A percentile compares a stretch with the other conserved stretches of the same genome.
These are phyloP conservation scores for Drosophila ananassae DNA, from an alignment of 1,140 invertebrate genomes.

Conservation along the genomic window DNA sequence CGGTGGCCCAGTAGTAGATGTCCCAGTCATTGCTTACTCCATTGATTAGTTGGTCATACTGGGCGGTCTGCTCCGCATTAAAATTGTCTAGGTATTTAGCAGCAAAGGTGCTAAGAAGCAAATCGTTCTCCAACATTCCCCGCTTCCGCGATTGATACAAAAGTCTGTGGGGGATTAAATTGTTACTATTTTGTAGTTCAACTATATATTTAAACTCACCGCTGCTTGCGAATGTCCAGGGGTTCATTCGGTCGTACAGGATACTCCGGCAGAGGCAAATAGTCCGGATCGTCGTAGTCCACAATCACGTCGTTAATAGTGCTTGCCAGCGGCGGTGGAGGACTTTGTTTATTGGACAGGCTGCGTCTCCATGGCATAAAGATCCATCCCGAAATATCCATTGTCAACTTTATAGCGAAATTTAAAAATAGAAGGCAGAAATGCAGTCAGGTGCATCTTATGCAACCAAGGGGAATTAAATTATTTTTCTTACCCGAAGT, in stretches of 20 bases:
- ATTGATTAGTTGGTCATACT: conserved; percentile 97
- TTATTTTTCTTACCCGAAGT: conserved; percentile 11
- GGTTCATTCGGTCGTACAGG: conserved; percentile 68
- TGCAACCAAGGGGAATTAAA: conserved; percentile 12
- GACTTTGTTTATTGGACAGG: neutral
- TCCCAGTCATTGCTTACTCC: conserved; percentile 98
- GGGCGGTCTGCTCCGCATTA: conserved; percentile 88
- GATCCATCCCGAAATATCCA: conserved; percentile 29
- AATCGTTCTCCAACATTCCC: conserved; percentile 98
- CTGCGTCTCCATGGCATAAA: conserved; percentile 32
- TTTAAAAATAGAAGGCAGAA: conserved; percentile 13
- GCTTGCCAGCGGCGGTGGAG: conserved; percentile 23
- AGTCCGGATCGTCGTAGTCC: conserved; percentile 76
- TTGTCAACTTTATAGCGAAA: conserved; percentile 32
- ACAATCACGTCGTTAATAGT: conserved; percentile 63
- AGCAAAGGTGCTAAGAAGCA: conserved; percentile 97
- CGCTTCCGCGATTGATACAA: conserved; percentile 98
- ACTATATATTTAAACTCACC: conserved; percentile 38
- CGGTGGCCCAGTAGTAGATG: conserved; percentile 97
- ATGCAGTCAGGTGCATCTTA: conserved; percentile 39
- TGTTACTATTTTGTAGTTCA: neutral
- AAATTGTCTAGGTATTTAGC: conserved; percentile 92
- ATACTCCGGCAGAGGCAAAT: conserved; percentile 76
- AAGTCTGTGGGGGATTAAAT: conserved; percentile 86
- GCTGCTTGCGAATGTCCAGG: conserved; percentile 62